Evolutionary conservation across 2,797 vertebrate species (phyloP).

Genomic region (Notoglanidium macrostoma): DNA sequence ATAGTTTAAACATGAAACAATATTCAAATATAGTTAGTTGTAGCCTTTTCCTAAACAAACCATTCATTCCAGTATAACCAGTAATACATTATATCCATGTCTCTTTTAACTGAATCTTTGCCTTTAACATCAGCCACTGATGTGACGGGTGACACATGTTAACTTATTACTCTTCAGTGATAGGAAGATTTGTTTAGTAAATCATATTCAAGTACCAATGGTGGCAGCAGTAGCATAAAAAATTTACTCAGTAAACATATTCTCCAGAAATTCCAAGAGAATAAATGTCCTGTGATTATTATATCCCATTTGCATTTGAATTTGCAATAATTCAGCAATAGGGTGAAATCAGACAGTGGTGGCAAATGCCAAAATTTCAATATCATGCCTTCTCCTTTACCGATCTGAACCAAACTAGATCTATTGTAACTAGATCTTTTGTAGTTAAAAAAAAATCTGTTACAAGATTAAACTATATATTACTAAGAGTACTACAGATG

Average conservation of each 20-base stretch:
- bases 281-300: background rate
- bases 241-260: background rate
- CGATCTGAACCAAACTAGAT: background rate
- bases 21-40: background rate
- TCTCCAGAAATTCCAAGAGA: background rate
- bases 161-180: background rate
- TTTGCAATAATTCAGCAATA: background rate
- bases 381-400: background rate
- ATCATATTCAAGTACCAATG: background rate
- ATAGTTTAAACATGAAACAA: background rate
- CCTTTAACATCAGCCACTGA: background rate
- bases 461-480: conserved; percentile 20
- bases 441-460: conserved; percentile 19
- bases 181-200: background rate
- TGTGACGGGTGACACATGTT: background rate
- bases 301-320: too few species aligned
- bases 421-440: conserved; percentile 30
- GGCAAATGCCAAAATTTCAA: background rate
- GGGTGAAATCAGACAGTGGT: background rate
- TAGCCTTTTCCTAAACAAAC: background rate
- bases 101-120: background rate
- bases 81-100: background rate
- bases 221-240: background rate
- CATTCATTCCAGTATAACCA: background rate
- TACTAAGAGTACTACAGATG: conserved; percentile 41